Evolutionary conservation across 2,888 invertebrate genomes (phyloP), one percentile per base, ranked within the genome.

Genomic region (Orchesella flavescens): DNA sequence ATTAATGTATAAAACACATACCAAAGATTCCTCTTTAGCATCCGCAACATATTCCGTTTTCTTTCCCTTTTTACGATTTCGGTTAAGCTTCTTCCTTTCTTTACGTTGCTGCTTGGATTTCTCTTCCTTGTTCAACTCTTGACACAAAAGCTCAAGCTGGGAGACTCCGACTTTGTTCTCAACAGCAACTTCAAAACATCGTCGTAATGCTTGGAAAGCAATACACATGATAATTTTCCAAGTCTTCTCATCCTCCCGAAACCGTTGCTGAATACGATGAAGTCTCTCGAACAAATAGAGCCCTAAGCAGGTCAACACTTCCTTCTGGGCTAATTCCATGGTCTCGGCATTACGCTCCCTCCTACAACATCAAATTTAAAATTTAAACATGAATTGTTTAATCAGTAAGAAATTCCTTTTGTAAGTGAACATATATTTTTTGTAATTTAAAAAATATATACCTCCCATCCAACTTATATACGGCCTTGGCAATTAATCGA

Each of bases 251-350:
- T 97, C 97, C 90, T 97, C 96, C 80, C 95, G 93, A 89, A 97
- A 92, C 75, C 96, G 94, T 88, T 96, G 93, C 89, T 96, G 95
- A 85, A 97, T 94, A 87, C 95, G 93, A 90, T 97, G 95, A 68
- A 98, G 92, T 81, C 97, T 93, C 90, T 97, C 97, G 90, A 96
- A 96, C 89, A 97, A 94, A 90, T 96, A 96, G 90, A 97, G 95
- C 13, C 97, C 97, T 84, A 98, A 93, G 90, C 97, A 98, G 12
- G 97, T 97, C 87, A 98, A 92, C 79, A 98, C 97, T 91, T 98
- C 97, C 91, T 97, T 97, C 91, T 98, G 97, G 88, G 97, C 97
- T 87, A 97, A 96, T 92, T 97, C 97, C 89, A 98, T 91, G n/a
- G 97, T 97, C 91, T 97, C 97, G 9, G 97, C 97, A 90, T 98